Evolutionary conservation across 1,140 invertebrate species (phyloP).

Genomic region (Cataglyphis hispanica): DNA sequence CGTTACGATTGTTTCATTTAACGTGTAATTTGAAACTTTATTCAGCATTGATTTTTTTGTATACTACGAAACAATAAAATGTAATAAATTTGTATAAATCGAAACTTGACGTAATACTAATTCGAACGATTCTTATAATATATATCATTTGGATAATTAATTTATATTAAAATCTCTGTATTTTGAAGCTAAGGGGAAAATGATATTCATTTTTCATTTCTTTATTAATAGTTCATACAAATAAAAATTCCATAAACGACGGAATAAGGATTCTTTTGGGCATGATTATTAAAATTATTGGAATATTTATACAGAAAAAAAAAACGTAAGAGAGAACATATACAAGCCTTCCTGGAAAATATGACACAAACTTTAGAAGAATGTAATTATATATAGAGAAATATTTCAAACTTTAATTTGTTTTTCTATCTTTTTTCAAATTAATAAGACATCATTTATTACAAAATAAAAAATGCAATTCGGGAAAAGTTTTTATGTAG

Average conservation of each 20-base stretch:
- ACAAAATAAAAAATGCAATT: not conserved
- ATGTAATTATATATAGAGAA: no score
- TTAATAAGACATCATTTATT: not conserved
- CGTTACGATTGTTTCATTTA: not conserved
- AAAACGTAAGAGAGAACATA: no score
- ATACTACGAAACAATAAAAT: no score
- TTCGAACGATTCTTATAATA: not conserved
- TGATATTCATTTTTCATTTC: no score
- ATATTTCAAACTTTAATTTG: not conserved
- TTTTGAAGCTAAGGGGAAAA: not conserved
- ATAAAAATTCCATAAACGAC: no score
- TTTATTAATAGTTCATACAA: no score
- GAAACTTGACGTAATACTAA: conserved; percentile 1
- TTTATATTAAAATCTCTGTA: not conserved
- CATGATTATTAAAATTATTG: no score
- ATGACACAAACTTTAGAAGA: no score
- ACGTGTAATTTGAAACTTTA: not conserved
- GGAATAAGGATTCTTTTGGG: no score
- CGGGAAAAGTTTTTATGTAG: not conserved
- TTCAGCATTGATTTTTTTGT: not conserved
- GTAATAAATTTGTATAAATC: not conserved
- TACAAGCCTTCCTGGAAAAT: no score
- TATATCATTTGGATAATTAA: not conserved
- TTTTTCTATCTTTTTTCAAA: not conserved
- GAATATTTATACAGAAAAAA: no score